Evolutionary conservation across 1,140 invertebrate genomes (phyloP), one percentile per base, ranked within the genome.

Genomic region (Drosophila ohnishii): DNA sequence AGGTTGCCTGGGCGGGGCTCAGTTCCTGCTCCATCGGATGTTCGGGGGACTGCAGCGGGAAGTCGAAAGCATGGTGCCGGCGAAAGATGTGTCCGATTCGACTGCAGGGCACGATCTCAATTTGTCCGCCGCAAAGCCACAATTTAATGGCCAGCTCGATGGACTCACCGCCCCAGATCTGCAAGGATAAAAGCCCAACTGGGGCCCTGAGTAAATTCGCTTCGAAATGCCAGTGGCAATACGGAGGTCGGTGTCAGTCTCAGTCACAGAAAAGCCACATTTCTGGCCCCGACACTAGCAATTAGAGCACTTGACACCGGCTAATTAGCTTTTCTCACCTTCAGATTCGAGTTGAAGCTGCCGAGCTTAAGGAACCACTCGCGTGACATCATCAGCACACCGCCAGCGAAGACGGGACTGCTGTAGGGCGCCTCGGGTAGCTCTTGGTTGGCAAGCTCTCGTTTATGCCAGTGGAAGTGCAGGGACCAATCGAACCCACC

Each of bases 91-190:
- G 97, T 16, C 96, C 97, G 64, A 97, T 96, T 77, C 96, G 94
- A 65, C 96, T 97, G 90, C 97, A 97, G 14, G 96, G 96, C 63
- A 96, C 94, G 57, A 96, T 95, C 92, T 96, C 95, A 64, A 97
- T 92, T 61, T 93, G 92, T 55, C 96, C 96, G 61, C 96, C 83
- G 93, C 94, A 95, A 91, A 95, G 94, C 94, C 94, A 95, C 77
- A 97, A 95, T 91, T 98, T 94, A 92, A 99, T 99, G 45, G 97
- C 97, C 93, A 99, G 97, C 93, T 99, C 98, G 60, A 99, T 94
- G 93, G 99, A 99, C 93, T 99, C 98, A n/a, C 98, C 98, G 48
- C 98, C 98, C 98, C 98, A 99, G 93, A 94, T 94, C 72, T 94
- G 93, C 96, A 97, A 47, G 48, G 63, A 75, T 37, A 53, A 40